Conservation (phyloP, 2,113 vertebrate genomes). For the Ailurus styani region DNA sequence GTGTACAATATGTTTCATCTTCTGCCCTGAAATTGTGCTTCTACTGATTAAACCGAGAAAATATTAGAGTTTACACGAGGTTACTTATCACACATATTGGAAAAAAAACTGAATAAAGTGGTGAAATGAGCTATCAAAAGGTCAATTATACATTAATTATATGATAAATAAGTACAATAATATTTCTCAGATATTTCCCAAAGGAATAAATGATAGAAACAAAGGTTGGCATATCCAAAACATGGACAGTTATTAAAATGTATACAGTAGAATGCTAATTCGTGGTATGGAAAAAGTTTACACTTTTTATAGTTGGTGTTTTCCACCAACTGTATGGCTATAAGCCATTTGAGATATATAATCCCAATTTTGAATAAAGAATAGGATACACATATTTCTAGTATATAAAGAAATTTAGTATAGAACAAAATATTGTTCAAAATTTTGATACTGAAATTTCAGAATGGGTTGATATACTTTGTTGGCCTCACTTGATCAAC, state of each 20-base stretch:
- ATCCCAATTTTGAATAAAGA: not conserved
- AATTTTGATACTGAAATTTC: not conserved
- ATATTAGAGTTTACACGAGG: not conserved
- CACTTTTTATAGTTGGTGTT: not conserved
- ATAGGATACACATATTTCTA: not conserved
- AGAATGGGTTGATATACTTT: not conserved
- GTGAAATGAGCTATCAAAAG: too few relatives aligned
- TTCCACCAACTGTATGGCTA: too few relatives aligned
- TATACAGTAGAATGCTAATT: not conserved
- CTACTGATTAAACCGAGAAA: not conserved
- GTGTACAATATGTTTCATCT: not conserved
- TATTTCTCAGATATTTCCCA: not conserved
- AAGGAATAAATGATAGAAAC: not conserved
- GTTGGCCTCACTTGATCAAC: not conserved
- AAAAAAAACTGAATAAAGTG: not conserved
- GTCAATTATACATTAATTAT: not conserved
- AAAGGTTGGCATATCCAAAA: not conserved
- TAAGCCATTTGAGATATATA: not conserved
- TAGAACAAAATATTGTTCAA: not conserved
- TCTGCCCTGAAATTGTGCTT: not conserved
- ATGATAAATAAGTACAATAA: not conserved
- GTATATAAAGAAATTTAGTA: not conserved
- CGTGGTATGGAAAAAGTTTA: not conserved
- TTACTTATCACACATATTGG: not conserved
- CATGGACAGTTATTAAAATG: not conserved